Evolutionary conservation across 1,140 invertebrate species (phyloP).

Genomic region (Pomacea maculata): DNA sequence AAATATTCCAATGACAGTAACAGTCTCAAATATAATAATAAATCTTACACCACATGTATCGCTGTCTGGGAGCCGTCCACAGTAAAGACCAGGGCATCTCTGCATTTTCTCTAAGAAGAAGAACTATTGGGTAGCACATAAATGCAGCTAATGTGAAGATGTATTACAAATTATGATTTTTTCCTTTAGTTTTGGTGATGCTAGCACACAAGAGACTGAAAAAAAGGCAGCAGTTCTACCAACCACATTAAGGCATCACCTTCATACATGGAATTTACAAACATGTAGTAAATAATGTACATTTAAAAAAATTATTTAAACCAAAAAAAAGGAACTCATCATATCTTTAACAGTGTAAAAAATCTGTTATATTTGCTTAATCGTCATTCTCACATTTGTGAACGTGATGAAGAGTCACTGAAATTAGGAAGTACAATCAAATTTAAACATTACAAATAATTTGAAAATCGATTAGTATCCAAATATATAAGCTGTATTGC

Average conservation of each 20-base stretch:
- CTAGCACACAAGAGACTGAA: background rate
- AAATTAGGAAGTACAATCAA: no score
- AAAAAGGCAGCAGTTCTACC: background rate
- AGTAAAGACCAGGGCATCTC: conserved; percentile 85
- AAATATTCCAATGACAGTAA: background rate
- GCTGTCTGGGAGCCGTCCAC: conserved; percentile 78
- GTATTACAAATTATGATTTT: background rate
- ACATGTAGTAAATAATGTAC: background rate
- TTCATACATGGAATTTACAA: background rate
- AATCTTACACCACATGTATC: conserved; percentile 62
- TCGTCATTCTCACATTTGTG: no score
- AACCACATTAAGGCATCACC: background rate
- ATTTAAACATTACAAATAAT: no score
- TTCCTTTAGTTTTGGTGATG: background rate
- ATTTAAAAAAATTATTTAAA: no score
- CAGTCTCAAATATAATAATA: conserved; percentile 1
- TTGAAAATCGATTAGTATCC: no score
- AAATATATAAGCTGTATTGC: no score
- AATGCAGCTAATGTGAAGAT: background rate
- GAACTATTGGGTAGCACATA: background rate
- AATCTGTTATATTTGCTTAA: no score
- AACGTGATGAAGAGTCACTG: no score
- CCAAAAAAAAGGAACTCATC: no score
- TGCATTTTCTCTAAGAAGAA: background rate
- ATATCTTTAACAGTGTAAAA: no score